Percentiles rank a stretch among this genome's conserved stretches.
phyloP scores from a whole-genome alignment of 2,888 invertebrate species.

The Amaurobius ferox region DNA sequence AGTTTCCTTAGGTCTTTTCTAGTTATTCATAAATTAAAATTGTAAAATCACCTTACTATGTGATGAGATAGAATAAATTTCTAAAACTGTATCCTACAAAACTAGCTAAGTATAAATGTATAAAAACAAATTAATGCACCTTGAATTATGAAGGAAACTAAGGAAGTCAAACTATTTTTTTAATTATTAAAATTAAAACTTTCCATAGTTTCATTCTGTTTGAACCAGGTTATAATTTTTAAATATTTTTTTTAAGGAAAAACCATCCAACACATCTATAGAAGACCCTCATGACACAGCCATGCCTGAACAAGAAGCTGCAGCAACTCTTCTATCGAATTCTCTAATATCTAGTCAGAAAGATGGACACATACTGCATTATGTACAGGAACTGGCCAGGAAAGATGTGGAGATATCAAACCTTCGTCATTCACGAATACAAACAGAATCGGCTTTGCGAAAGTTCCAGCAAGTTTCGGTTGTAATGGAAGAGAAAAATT shows the following conservation, averaged over 20 bases:
- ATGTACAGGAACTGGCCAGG: constrained; percentile 88
- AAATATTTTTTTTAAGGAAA: constrained; percentile 1
- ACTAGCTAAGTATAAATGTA: too few relatives aligned
- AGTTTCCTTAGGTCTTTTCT: too few relatives aligned
- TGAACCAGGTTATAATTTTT: background rate
- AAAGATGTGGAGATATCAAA: constrained; percentile 87
- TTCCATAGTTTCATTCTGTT: too few relatives aligned
- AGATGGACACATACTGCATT: constrained; percentile 83
- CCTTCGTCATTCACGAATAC: constrained; percentile 85
- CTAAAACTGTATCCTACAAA: too few relatives aligned
- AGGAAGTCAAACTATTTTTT: too few relatives aligned
- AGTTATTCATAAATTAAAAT: too few relatives aligned
- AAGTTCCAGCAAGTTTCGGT: constrained; percentile 79
- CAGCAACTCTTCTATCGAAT: constrained; percentile 21
- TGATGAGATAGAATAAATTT: too few relatives aligned
- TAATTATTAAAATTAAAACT: too few relatives aligned
- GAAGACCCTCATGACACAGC: background rate
- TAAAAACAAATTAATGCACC: too few relatives aligned
- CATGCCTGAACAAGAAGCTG: constrained; percentile 25
- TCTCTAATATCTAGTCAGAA: constrained; percentile 52
- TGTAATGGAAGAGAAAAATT: constrained; percentile 80
- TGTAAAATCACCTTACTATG: too few relatives aligned
- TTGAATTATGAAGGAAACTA: too few relatives aligned
- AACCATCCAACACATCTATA: background rate
- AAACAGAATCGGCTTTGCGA: constrained; percentile 80